These are phyloP conservation scores for Blastobasis adustella DNA, from an alignment of 2,888 invertebrate genomes.

Conservation along the genomic window DNA sequence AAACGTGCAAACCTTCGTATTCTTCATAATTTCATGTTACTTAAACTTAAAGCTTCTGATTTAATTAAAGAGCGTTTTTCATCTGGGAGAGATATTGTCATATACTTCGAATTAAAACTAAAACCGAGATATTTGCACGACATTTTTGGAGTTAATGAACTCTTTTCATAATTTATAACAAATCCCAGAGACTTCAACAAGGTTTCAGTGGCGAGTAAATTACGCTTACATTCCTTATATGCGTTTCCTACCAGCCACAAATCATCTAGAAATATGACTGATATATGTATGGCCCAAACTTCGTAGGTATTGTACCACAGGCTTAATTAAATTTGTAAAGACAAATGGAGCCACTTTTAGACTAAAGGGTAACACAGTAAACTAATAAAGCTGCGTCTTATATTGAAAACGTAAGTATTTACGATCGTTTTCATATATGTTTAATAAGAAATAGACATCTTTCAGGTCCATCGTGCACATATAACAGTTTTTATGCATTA, in stretches of 20 bases:
- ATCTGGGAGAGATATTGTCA: neutral
- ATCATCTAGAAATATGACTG: neutral
- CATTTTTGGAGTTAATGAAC: neutral
- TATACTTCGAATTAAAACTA: neutral
- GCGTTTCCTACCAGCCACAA: neutral
- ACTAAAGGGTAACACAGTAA: neutral
- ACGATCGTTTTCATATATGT: too few species aligned
- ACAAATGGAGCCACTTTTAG: neutral
- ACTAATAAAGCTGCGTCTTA: neutral
- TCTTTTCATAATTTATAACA: conserved; percentile 1
- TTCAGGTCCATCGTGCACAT: neutral
- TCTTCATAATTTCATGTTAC: neutral
- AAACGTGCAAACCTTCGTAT: neutral
- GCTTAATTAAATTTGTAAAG: conserved; percentile 1
- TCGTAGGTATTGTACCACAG: neutral
- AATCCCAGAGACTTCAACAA: neutral
- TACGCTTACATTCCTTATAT: neutral
- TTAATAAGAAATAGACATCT: too few species aligned
- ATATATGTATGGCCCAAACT: neutral
- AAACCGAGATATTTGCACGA: neutral
- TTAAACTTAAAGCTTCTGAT: neutral
- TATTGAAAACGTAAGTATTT: too few species aligned
- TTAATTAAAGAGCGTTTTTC: neutral
- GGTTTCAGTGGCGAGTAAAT: neutral
- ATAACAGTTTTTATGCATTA: neutral